These are phyloP conservation scores for Eugnorisma glareosa DNA, from an alignment of 2,888 invertebrate species.

Conservation along the genomic window DNA sequence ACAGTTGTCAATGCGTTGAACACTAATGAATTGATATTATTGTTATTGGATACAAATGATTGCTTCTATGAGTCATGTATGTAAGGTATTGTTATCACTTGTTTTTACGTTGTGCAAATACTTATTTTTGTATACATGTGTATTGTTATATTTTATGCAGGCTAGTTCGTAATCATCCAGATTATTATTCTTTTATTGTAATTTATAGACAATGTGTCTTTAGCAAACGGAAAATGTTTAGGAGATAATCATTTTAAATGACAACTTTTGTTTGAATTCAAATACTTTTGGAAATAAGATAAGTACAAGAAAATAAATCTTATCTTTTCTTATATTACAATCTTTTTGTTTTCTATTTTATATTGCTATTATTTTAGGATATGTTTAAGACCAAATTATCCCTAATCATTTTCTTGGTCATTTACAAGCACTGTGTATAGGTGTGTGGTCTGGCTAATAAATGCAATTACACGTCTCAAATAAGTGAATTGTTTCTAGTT, in stretches of 20 bases:
- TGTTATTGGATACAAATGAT: constrained; percentile 51
- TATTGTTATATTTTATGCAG: constrained; percentile 39
- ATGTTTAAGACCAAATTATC: neutral
- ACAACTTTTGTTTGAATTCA: neutral
- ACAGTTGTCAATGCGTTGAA: constrained; percentile 33
- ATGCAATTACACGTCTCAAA: neutral
- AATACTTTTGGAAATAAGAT: neutral
- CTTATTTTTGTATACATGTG: constrained; percentile 49
- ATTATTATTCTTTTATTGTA: constrained; percentile 17
- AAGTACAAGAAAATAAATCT: neutral
- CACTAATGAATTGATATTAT: constrained; percentile 43
- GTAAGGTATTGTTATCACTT: constrained; percentile 54
- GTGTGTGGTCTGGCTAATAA: constrained; percentile 8
- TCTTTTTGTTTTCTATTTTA: neutral
- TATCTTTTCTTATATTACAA: neutral
- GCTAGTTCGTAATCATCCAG: constrained; percentile 21
- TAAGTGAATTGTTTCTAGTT: constrained; percentile 1
- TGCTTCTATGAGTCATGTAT: constrained; percentile 47
- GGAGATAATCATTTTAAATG: neutral
- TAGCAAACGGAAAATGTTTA: constrained; percentile 8
- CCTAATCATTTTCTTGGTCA: neutral
- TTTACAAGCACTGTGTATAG: neutral
- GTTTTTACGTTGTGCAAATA: constrained; percentile 40
- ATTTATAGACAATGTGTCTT: neutral
- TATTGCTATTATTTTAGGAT: neutral